Evolutionary conservation across 2,113 vertebrate species (phyloP).

Genomic region (Indicator indicator): DNA sequence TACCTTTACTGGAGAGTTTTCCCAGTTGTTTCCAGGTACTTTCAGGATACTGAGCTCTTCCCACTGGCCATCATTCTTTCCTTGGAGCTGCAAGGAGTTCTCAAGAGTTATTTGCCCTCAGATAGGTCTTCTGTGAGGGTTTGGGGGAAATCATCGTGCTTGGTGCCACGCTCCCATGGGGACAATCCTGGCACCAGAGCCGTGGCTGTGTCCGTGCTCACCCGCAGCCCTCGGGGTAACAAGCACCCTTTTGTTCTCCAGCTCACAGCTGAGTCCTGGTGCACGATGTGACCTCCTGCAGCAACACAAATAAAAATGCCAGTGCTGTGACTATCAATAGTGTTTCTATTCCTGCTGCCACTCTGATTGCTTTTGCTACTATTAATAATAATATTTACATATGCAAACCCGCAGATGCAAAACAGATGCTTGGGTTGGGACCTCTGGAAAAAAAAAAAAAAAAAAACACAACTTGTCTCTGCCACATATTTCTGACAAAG

Average conservation of each 20-base stretch:
- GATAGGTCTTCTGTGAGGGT: background rate
- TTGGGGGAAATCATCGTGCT: accelerated
- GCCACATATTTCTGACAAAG: constrained; percentile 55
- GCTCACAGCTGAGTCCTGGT: background rate
- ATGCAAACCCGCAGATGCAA: constrained; percentile 69
- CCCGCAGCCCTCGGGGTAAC: background rate
- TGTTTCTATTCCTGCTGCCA: constrained; percentile 61
- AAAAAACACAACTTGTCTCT: background rate
- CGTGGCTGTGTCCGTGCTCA: background rate
- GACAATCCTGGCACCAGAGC: background rate
- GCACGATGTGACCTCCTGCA: constrained; percentile 24
- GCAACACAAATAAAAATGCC: constrained; percentile 49
- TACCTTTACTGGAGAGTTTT: background rate
- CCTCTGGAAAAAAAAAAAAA: background rate
- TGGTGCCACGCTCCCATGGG: accelerated
- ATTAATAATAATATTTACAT: constrained; percentile 72
- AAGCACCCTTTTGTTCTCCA: background rate
- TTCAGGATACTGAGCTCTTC: background rate
- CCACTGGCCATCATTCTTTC: background rate
- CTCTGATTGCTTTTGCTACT: constrained; percentile 51
- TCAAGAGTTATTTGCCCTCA: background rate
- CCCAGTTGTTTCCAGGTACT: background rate
- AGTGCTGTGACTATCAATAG: constrained; percentile 49
- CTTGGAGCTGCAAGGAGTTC: background rate
- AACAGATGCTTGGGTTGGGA: constrained; percentile 57